phyloP scores from a whole-genome alignment of 2,113 vertebrate species.

The Motacilla tschutschensis region DNA sequence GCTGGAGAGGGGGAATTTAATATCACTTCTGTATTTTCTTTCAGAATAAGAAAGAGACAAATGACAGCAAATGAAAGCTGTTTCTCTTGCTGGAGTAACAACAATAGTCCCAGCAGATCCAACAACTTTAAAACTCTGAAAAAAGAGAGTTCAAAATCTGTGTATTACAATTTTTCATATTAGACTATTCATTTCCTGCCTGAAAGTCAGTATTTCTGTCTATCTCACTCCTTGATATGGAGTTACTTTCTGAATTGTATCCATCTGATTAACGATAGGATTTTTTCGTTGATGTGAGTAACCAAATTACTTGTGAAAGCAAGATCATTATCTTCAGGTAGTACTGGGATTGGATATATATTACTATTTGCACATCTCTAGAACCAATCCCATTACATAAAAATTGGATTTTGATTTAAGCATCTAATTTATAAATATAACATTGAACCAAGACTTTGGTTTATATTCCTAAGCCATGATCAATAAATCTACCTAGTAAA shows the following conservation, averaged over 20 bases:
- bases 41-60: not conserved
- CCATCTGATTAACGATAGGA: constrained; percentile 16
- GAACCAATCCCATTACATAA: constrained; percentile 30
- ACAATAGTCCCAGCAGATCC: not conserved
- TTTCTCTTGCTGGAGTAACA: not conserved
- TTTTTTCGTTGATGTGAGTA: not conserved
- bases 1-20: not conserved
- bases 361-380: constrained; percentile 9
- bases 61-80: not conserved
- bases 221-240: not conserved
- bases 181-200: not conserved
- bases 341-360: not conserved
- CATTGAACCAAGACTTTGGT: constrained; percentile 10
- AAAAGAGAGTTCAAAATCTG: not conserved
- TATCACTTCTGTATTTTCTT: not conserved
- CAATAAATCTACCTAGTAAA: constrained; percentile 49
- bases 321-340: constrained; percentile 14
- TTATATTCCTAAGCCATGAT: constrained; percentile 46
- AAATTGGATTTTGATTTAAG: constrained; percentile 60
- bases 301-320: constrained; percentile 28
- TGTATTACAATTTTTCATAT: not conserved
- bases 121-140: not conserved
- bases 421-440: constrained; percentile 45
- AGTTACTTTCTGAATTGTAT: not conserved
- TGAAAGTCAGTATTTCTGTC: constrained; percentile 5